These are phyloP conservation scores for Cynopterus brachyotis DNA, from an alignment of 2,113 vertebrate species.

Conservation along the genomic window DNA sequence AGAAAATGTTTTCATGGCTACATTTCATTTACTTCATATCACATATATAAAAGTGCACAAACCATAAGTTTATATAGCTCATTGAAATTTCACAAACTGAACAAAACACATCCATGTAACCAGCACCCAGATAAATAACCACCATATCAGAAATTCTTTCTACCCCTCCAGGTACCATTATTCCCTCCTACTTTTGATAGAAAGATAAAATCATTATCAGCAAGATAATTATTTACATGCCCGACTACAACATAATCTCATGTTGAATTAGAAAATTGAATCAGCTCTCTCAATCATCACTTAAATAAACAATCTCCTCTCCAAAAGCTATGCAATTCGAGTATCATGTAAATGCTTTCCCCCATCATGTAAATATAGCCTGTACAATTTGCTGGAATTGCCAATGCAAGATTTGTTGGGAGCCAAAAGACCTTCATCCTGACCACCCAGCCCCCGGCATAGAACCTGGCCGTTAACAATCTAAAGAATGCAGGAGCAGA, in stretches of 20 bases:
- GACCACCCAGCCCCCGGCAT: too few relatives aligned
- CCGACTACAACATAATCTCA: not conserved
- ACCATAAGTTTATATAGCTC: not conserved
- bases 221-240: constrained; percentile 50
- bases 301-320: constrained; percentile 34
- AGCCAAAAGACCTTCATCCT: too few relatives aligned
- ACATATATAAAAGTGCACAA: not conserved
- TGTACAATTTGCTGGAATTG: constrained; percentile 13
- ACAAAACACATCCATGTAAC: not conserved
- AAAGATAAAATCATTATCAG: not conserved
- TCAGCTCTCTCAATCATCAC: constrained; percentile 16
- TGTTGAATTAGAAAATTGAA: constrained; percentile 53
- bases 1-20: constrained; percentile 3
- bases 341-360: constrained; percentile 52
- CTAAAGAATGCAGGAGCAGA: too few relatives aligned
- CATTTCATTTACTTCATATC: constrained; percentile 34
- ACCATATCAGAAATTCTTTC: not conserved
- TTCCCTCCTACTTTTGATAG: not conserved
- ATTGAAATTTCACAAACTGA: constrained; percentile 41
- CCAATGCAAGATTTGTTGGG: constrained; percentile 33
- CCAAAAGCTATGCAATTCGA: constrained; percentile 33
- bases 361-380: constrained; percentile 53
- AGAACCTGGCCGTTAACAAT: too few relatives aligned
- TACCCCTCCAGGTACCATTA: not conserved
- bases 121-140: not conserved